These are phyloP conservation scores for Chiloscyllium plagiosum DNA, from an alignment of 2,113 vertebrate genomes.

Conservation along the genomic window DNA sequence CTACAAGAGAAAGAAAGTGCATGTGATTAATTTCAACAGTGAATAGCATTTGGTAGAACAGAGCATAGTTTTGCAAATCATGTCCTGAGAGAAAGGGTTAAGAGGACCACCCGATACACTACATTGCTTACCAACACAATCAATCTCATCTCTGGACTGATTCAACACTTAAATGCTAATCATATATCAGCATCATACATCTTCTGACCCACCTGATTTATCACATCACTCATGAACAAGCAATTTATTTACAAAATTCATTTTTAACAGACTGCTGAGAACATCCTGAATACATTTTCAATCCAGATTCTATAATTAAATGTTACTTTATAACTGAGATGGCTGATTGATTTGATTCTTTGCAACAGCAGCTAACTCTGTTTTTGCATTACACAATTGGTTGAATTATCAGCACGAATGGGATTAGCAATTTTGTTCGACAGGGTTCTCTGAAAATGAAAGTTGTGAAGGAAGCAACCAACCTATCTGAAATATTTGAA, in stretches of 20 bases:
- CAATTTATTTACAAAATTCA: not conserved
- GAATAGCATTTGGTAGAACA: not conserved
- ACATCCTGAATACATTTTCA: not conserved
- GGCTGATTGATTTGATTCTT: not conserved
- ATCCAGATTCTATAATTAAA: not conserved
- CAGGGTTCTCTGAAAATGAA: not conserved
- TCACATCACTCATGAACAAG: not conserved
- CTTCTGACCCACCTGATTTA: not conserved
- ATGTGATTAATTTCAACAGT: not conserved
- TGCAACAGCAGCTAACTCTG: not conserved
- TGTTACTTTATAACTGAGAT: not conserved
- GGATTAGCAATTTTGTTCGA: not conserved
- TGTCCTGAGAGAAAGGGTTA: not conserved
- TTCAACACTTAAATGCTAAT: not conserved
- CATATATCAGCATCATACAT: not conserved
- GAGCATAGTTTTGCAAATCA: no score
- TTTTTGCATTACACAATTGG: not conserved
- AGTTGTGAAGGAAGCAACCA: not conserved
- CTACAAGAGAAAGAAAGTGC: slow-evolving; percentile 44
- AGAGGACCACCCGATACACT: not conserved
- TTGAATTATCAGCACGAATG: not conserved
- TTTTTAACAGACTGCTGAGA: not conserved
- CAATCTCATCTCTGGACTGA: not conserved
- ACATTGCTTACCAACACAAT: no score
- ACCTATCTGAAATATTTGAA: not conserved